Evolutionary conservation across 2,113 vertebrate genomes (phyloP), one percentile per base, ranked within the genome.

Genomic region (Cyanoderma ruficeps): DNA sequence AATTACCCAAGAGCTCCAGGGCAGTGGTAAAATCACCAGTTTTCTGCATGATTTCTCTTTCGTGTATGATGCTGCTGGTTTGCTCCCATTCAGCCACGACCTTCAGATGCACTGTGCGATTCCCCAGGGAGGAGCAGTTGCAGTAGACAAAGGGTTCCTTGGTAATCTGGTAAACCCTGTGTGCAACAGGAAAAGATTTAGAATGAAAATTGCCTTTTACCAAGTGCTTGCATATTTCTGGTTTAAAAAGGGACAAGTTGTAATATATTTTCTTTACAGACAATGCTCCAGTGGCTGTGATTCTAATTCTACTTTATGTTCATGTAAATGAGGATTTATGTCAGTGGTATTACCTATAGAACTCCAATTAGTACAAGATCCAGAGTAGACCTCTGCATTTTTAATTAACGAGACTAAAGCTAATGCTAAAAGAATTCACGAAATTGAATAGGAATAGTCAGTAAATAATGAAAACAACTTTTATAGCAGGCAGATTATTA

Each of bases 1-100:
- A 35, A 28, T 93, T 96, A 99, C 99, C 99, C 25, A 98, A 94
- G 61, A 99, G 98, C 94, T 97, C 97, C 84, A 99, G 81, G 1
- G 98, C 93, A 35, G 97, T 94, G 3, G 92, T 97, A 80, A 98
- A 99, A 91, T 96, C 97, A 1, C 91, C 98, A 4, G 59, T 98
- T 98, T 96, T 98, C 94, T 83, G 97, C 71, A 90, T 3, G 2
- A 78, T 56, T 95, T 96, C 67, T 20, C 76, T 96, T 11, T 74
- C 61, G 0, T 76, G 95, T 3, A 57, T 12, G 81, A 80, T 14
- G 37, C 71, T 93, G 3, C 71, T 70, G 10, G 11, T 23, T 60
- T 94, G 90, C 20, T 97, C 96, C 94, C 97, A 94, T 37, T 98
- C 97, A 1, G 97, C 98, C 41, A 98, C 89, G 1, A 99, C 97